Evolutionary conservation across 2,113 vertebrate species (phyloP), one percentile per base, ranked within the genome.

Genomic region (Lophotis ruficrista): DNA sequence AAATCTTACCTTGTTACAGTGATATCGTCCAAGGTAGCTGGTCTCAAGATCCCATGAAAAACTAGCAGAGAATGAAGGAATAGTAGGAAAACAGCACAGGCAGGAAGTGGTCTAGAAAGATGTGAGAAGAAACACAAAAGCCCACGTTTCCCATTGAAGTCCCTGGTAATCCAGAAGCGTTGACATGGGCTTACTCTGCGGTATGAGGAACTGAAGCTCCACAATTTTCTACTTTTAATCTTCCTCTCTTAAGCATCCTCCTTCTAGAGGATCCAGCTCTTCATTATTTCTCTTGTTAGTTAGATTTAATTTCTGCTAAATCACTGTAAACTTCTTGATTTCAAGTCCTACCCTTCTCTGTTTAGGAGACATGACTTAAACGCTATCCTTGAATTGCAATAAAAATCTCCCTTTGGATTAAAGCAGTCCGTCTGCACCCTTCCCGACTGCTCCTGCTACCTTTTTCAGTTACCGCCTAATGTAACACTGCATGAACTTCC

Each of bases 131-230:
- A 81, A 75, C 31, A 50, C 1, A 0, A 58, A 75, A 56, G n/a
- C 3, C 13, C 33, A 0, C 2, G 3, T 38, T 82, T 54, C 20
- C 51, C 7, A 1, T 0, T 62, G n/a, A 31, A 85, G 61, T 5
- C n/a, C 31, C 37, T 61, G 24, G 27, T 43, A 83, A 64, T 23
- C 30, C 58, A n/a, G 43, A 33, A n/a, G 7, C 17, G 41, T 31
- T 56, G 45, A 21, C 0, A 0, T 30, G 41, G 11, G 33, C 27
- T 48, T 48, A 30, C 4, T 50, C 25, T 37, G 43, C 57, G 25
- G 15, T 4, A 10, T 10, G 31, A 91, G 33, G 31, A 80, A 50
- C 10, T 28, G 62, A 72, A 89, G 24, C 3, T 70, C 69, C 9
- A 37, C 31, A 18, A 0, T 2, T 8, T 30, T 65, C 21, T 27